phyloP scores from a whole-genome alignment of 2,888 invertebrate species.

The Aquatica leii region DNA sequence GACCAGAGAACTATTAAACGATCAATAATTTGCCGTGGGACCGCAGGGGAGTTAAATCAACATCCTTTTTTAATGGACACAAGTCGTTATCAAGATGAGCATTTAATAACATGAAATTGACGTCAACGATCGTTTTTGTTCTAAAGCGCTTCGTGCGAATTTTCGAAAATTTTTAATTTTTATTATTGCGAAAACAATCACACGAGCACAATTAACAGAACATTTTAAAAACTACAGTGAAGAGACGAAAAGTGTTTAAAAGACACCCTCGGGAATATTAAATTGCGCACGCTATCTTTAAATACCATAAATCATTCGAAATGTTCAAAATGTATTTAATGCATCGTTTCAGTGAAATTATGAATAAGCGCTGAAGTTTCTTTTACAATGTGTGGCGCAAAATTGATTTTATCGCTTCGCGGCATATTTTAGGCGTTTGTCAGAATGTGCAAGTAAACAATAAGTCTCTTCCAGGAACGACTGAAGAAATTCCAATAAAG shows the following conservation, averaged over 20 bases:
- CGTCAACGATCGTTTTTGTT: no score
- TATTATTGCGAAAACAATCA: conserved; percentile 4
- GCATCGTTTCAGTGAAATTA: neutral
- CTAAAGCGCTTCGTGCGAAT: no score
- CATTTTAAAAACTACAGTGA: conserved; percentile 12
- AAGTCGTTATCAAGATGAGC: conserved; percentile 26
- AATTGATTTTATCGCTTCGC: conserved; percentile 25
- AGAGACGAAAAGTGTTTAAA: conserved; percentile 5
- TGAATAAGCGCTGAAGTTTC: conserved; percentile 4
- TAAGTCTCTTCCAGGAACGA: conserved; percentile 27
- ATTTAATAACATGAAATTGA: conserved; percentile 9
- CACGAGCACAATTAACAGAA: conserved; percentile 7
- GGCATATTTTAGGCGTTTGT: conserved; percentile 20
- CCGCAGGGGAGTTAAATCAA: conserved; percentile 31
- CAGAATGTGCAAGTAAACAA: conserved; percentile 19
- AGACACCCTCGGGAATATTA: conserved; percentile 26
- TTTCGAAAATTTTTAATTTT: neutral
- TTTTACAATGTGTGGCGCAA: conserved; percentile 9
- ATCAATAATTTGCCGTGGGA: conserved; percentile 58
- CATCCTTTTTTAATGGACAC: conserved; percentile 28
- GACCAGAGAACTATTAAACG: conserved; percentile 53
- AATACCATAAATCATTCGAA: neutral
- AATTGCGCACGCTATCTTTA: conserved; percentile 25
- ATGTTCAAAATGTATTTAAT: neutral
- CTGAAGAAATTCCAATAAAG: conserved; percentile 24